Conservation (phyloP, 1,140 invertebrate genomes). For the Drosophila lowei region DNA sequence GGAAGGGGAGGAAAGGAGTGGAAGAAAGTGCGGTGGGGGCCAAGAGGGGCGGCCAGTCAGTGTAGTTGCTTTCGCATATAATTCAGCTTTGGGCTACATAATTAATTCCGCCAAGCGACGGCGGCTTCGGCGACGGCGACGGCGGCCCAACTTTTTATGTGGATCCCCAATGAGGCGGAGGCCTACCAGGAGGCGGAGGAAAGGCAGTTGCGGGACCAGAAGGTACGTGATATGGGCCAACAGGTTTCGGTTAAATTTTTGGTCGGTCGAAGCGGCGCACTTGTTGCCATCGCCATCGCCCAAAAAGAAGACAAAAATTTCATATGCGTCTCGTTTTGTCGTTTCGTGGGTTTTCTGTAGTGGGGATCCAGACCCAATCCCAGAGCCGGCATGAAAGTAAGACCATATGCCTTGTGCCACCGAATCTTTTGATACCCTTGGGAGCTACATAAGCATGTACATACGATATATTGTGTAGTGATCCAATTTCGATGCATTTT, state of each 20-base stretch:
- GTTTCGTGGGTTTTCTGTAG: slow-evolving; percentile 62
- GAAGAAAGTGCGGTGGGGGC: slow-evolving; percentile 2
- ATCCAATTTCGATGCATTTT: too few species aligned
- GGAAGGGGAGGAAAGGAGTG: background rate
- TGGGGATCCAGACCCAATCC: slow-evolving; percentile 27
- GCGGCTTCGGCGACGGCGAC: background rate
- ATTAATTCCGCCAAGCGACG: slow-evolving; percentile 73
- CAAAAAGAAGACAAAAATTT: slow-evolving; percentile 55
- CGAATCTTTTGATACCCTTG: too few species aligned
- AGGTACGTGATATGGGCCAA: slow-evolving; percentile 80
- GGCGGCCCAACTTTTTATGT: slow-evolving; percentile 62
- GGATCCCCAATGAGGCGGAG: slow-evolving; percentile 33
- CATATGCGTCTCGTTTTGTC: slow-evolving; percentile 68
- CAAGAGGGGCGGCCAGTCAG: slow-evolving; percentile 9
- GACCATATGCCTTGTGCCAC: too few species aligned
- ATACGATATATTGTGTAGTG: too few species aligned
- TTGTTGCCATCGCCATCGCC: slow-evolving; percentile 58
- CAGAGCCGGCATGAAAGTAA: slow-evolving; percentile 12
- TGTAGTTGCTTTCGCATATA: slow-evolving; percentile 77
- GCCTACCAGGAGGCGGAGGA: slow-evolving; percentile 21
- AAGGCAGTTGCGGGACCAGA: slow-evolving; percentile 45
- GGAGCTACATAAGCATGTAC: too few species aligned
- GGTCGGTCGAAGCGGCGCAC: slow-evolving; percentile 57
- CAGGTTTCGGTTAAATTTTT: slow-evolving; percentile 61
- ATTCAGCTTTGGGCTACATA: slow-evolving; percentile 81